Evolutionary conservation across 92 coral and sea anemone species (phyloP).

Genomic region (Palythoa grandiflora): DNA sequence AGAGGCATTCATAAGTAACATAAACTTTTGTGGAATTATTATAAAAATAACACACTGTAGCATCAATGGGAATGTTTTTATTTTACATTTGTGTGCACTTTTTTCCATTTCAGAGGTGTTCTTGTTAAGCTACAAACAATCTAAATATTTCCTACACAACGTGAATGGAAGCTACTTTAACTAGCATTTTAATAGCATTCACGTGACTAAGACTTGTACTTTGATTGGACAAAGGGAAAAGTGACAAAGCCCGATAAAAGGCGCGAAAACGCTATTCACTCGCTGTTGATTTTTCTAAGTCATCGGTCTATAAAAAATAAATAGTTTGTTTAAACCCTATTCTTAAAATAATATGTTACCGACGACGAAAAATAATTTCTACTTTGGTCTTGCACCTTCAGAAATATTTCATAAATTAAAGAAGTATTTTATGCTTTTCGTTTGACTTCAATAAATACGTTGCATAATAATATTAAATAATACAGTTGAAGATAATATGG

Average conservation of each 20-base stretch:
- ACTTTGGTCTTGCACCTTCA: background rate
- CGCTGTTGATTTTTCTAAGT: background rate
- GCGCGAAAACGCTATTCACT: slow-evolving; percentile 32
- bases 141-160: background rate
- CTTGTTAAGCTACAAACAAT: background rate
- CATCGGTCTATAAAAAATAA: background rate
- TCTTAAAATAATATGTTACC: background rate
- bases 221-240: background rate
- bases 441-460: background rate
- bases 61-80: background rate
- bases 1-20: background rate
- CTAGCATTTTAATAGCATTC: background rate
- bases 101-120: background rate
- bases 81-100: background rate
- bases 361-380: background rate
- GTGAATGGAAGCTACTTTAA: background rate
- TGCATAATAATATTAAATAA: slow-evolving; percentile 5
- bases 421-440: background rate
- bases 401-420: background rate
- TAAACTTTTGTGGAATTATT: background rate
- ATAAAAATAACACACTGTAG: background rate
- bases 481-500: background rate
- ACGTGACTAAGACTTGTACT: slow-evolving; percentile 6
- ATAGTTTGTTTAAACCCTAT: background rate
- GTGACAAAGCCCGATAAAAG: background rate